A percentile compares a stretch with the other conserved stretches of the same genome.
These are phyloP conservation scores for Apodemia mormo DNA, from an alignment of 2,888 invertebrate genomes.

Conservation along the genomic window DNA sequence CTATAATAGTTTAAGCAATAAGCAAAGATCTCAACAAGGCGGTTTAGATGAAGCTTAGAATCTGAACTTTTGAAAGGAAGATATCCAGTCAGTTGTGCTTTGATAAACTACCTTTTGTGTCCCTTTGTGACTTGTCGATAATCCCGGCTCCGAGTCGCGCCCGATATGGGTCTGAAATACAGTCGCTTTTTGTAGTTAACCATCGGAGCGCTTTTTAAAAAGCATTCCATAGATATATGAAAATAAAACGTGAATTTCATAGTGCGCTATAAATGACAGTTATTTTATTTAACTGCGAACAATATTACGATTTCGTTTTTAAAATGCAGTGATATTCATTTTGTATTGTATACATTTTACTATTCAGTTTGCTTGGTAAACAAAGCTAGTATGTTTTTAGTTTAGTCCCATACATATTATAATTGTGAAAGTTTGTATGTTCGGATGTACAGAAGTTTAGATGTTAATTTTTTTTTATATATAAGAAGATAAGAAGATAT, in stretches of 20 bases:
- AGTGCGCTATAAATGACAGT: constrained; percentile 20
- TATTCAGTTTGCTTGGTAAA: background rate
- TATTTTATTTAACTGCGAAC: constrained; percentile 13
- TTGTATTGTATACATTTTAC: background rate
- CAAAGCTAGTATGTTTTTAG: no score
- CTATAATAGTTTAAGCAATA: constrained; percentile 3
- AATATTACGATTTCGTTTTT: constrained; percentile 12
- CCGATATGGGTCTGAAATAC: constrained; percentile 47
- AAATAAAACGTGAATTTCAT: constrained; percentile 23
- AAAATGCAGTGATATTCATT: background rate
- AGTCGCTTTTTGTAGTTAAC: constrained; percentile 51
- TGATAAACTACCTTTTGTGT: constrained; percentile 69
- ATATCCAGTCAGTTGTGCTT: constrained; percentile 60
- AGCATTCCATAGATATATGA: constrained; percentile 25
- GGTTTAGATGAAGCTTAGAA: constrained; percentile 44
- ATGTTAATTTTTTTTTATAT: no score
- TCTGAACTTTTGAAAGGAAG: constrained; percentile 54
- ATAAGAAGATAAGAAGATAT: no score
- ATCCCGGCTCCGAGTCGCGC: constrained; percentile 54
- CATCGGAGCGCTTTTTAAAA: constrained; percentile 34
- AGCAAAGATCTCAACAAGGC: background rate
- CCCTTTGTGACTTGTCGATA: constrained; percentile 62
- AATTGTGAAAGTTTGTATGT: no score
- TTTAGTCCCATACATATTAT: no score
- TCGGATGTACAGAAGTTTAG: no score